A percentile compares a stretch with the other conserved stretches of the same genome.
These are phyloP conservation scores for Mechanitis messenoides DNA, from an alignment of 2,888 invertebrate genomes.

Conservation along the genomic window DNA sequence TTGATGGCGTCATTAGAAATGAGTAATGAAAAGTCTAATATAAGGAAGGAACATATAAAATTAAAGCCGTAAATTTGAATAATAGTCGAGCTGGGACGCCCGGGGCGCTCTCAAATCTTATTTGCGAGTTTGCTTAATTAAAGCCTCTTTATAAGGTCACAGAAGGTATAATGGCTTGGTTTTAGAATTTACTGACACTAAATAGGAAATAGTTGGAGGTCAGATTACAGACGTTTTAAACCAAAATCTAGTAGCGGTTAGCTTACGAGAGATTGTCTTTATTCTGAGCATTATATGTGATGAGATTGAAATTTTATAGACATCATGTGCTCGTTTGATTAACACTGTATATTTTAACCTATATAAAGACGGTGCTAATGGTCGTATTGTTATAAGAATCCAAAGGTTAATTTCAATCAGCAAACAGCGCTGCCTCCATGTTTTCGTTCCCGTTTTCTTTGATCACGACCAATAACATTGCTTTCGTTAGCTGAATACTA, in stretches of 20 bases:
- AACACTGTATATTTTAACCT: too few relatives aligned
- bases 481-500: constrained; percentile 23
- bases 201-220: constrained; percentile 27
- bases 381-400: constrained; percentile 2
- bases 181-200: constrained; percentile 27
- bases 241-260: constrained; percentile 20
- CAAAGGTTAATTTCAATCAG: constrained; percentile 21
- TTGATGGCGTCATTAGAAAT: constrained; percentile 51
- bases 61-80: constrained; percentile 62
- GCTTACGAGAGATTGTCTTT: not conserved
- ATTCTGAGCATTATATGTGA: constrained; percentile 1
- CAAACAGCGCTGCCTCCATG: constrained; percentile 18
- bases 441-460: constrained; percentile 26
- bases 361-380: not conserved
- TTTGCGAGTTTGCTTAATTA: constrained; percentile 42
- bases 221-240: constrained; percentile 16
- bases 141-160: constrained; percentile 33
- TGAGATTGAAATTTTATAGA: not conserved
- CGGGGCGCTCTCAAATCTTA: constrained; percentile 33
- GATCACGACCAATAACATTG: constrained; percentile 28
- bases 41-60: constrained; percentile 54
- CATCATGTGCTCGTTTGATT: too few relatives aligned
- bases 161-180: constrained; percentile 25
- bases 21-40: constrained; percentile 51
- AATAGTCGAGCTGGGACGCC: constrained; percentile 36